Evolutionary conservation across 2,888 invertebrate genomes (phyloP).

Genomic region (Lithophane semibrunnea): DNA sequence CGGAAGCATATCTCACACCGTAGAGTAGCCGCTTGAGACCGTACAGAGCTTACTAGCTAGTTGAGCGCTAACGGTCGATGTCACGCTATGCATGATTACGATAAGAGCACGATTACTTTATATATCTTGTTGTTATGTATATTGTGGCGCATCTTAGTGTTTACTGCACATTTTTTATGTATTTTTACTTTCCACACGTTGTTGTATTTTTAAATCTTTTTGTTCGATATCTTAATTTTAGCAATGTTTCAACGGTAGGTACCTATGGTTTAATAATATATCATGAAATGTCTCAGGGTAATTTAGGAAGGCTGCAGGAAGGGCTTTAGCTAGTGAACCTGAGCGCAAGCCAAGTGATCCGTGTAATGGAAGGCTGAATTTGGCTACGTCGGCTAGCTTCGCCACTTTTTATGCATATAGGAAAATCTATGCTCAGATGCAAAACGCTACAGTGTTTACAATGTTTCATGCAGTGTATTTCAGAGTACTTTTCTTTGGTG

Average conservation of each 20-base stretch:
- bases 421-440: constrained; percentile 56
- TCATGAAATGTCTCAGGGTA: constrained; percentile 76
- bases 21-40: constrained; percentile 88
- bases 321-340: constrained; percentile 82
- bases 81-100: constrained; percentile 90
- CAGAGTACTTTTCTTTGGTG: constrained; percentile 62
- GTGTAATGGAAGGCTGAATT: constrained; percentile 87
- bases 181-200: constrained; percentile 66
- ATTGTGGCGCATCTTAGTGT: constrained; percentile 82
- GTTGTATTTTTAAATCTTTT: constrained; percentile 56
- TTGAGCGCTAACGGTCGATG: constrained; percentile 84
- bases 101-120: constrained; percentile 87
- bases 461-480: constrained; percentile 52
- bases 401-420: constrained; percentile 74
- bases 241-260: constrained; percentile 61
- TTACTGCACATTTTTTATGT: constrained; percentile 83
- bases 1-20: constrained; percentile 86
- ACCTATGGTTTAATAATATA: constrained; percentile 70
- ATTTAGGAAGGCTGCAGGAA: constrained; percentile 79
- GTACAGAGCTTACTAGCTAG: constrained; percentile 83
- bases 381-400: constrained; percentile 73
- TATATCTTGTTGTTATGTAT: constrained; percentile 79
- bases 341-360: constrained; percentile 84
- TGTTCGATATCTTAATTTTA: constrained; percentile 61
- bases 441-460: constrained; percentile 49